phyloP scores from a whole-genome alignment of 1,140 invertebrate species.

The Solen grandis region DNA sequence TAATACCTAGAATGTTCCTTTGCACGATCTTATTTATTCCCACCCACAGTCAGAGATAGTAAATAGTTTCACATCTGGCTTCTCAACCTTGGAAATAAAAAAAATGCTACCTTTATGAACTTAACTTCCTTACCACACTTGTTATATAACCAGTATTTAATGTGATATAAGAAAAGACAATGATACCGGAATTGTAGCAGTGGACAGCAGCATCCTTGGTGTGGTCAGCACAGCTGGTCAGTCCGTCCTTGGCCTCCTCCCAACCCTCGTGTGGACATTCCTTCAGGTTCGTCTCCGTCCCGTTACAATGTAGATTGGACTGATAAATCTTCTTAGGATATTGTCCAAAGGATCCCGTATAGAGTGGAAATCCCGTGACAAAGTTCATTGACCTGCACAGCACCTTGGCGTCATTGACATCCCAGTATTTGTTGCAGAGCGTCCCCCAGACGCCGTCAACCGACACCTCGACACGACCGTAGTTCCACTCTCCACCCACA shows the following conservation, averaged over 20 bases:
- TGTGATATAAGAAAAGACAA: neutral
- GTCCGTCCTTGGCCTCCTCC: neutral
- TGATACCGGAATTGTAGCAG: slow-evolving; percentile 66
- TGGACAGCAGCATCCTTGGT: slow-evolving; percentile 64
- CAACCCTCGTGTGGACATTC: slow-evolving; percentile 67
- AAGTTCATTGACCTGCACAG: slow-evolving; percentile 63
- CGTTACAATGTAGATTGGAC: slow-evolving; percentile 62
- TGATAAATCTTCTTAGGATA: slow-evolving; percentile 60
- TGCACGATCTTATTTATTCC: too few relatives aligned
- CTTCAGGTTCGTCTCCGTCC: slow-evolving; percentile 60
- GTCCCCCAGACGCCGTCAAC: slow-evolving; percentile 68
- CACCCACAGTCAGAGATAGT: too few relatives aligned
- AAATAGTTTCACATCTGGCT: too few relatives aligned
- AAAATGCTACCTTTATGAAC: too few relatives aligned
- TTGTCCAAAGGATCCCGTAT: slow-evolving; percentile 26
- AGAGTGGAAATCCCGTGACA: slow-evolving; percentile 54
- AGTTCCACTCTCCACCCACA: slow-evolving; percentile 40
- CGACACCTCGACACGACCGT: slow-evolving; percentile 66
- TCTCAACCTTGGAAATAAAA: too few relatives aligned
- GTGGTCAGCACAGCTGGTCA: slow-evolving; percentile 51
- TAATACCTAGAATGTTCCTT: too few relatives aligned
- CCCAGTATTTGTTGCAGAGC: slow-evolving; percentile 65
- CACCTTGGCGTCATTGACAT: slow-evolving; percentile 62
- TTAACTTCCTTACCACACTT: too few relatives aligned
- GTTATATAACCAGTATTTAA: too few relatives aligned